Conservation (phyloP, 2,797 vertebrate species). For the Hippocampus kuda region DNA sequence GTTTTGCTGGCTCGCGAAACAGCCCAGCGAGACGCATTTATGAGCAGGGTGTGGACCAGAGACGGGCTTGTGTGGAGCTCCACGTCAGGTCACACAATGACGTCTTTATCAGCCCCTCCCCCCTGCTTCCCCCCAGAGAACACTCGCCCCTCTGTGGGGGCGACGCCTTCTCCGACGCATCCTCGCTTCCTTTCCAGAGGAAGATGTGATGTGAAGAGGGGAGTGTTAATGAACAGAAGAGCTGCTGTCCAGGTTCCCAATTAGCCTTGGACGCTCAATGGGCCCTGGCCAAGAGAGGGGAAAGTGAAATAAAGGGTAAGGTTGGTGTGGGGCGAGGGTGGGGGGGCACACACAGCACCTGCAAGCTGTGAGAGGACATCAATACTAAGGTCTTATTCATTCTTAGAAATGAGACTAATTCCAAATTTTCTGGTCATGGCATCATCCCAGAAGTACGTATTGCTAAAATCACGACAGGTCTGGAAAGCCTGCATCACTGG, state of each 20-base stretch:
- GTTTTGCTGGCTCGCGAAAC: slow-evolving; percentile 41
- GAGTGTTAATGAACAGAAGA: slow-evolving; percentile 67
- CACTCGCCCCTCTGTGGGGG: slow-evolving; percentile 42
- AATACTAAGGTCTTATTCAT: not conserved
- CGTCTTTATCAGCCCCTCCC: slow-evolving; percentile 57
- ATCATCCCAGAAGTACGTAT: not conserved
- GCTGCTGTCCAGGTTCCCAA: slow-evolving; percentile 71
- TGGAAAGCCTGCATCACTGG: not conserved
- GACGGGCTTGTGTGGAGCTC: slow-evolving; percentile 38
- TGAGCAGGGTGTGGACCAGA: slow-evolving; percentile 47
- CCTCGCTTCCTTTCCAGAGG: slow-evolving; percentile 32
- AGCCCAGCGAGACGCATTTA: slow-evolving; percentile 46
- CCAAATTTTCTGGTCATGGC: not conserved
- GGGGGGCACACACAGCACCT: not conserved
- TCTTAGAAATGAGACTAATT: not conserved
- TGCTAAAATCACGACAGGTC: not conserved
- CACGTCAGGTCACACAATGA: slow-evolving; percentile 52
- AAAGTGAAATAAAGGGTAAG: slow-evolving; percentile 1
- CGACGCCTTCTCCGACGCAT: slow-evolving; percentile 2
- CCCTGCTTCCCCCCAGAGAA: slow-evolving; percentile 38
- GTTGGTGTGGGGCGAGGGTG: no score
- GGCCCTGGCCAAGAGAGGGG: slow-evolving; percentile 10
- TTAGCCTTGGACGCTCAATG: slow-evolving; percentile 69
- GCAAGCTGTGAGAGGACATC: not conserved
- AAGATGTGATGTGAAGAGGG: slow-evolving; percentile 48